phyloP scores from a whole-genome alignment of 1,140 invertebrate genomes.

The Eupristina koningsbergeri region DNA sequence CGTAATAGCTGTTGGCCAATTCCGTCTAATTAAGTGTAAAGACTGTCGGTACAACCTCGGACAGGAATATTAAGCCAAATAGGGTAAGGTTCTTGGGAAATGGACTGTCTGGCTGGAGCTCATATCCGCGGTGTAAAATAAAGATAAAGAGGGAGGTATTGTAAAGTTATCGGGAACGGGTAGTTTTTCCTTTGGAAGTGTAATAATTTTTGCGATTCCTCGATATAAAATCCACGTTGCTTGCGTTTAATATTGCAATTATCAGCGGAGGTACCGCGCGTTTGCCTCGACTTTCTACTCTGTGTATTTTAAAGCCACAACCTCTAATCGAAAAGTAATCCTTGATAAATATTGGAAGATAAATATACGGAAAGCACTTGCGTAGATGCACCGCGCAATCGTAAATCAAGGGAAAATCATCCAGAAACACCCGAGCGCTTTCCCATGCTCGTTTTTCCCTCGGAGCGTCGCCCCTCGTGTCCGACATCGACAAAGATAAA shows the following conservation, averaged over 20 bases:
- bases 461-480: too few species aligned
- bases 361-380: too few species aligned
- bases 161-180: not conserved
- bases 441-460: too few species aligned
- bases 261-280: too few species aligned
- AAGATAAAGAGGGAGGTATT: not conserved
- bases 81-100: not conserved
- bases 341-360: not conserved
- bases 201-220: not conserved
- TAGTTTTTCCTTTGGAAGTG: too few species aligned
- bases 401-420: not conserved
- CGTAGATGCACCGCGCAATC: too few species aligned
- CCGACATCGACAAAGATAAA: not conserved
- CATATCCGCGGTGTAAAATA: not conserved
- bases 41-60: not conserved
- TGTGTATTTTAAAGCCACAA: not conserved
- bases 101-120: not conserved
- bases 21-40: not conserved
- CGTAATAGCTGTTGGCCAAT: not conserved
- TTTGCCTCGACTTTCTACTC: too few species aligned
- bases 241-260: too few species aligned
- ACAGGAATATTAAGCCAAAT: not conserved
- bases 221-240: not conserved
- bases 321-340: not conserved
- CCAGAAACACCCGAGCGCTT: too few species aligned